Conservation (phyloP, 1,140 invertebrate genomes). For the Drosophila subpulchrella region DNA sequence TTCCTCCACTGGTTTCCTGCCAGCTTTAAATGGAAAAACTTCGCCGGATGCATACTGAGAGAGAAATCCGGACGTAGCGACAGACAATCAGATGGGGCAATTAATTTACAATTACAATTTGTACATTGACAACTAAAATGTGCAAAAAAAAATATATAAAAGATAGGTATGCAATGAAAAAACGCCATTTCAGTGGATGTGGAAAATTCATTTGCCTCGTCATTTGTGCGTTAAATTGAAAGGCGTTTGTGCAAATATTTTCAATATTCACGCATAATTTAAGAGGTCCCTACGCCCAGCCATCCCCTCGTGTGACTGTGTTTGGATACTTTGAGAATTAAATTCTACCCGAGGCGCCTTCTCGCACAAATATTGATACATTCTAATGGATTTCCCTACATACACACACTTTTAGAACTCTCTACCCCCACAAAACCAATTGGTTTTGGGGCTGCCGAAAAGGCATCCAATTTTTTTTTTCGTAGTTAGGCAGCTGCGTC, state of each 20-base stretch:
- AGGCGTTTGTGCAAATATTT: slow-evolving; percentile 77
- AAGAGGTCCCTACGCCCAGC: slow-evolving; percentile 20
- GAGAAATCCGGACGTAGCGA: slow-evolving; percentile 16
- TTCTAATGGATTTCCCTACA: slow-evolving; percentile 77
- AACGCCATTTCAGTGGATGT: neutral
- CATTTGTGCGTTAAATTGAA: slow-evolving; percentile 63
- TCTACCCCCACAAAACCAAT: slow-evolving; percentile 19
- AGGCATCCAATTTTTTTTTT: slow-evolving; percentile 66
- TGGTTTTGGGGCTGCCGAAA: slow-evolving; percentile 58
- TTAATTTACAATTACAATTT: slow-evolving; percentile 72
- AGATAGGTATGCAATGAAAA: slow-evolving; percentile 42
- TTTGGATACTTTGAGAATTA: slow-evolving; percentile 76
- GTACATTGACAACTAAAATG: slow-evolving; percentile 17
- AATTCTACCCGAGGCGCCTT: slow-evolving; percentile 72
- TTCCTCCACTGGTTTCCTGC: slow-evolving; percentile 8
- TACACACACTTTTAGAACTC: slow-evolving; percentile 16
- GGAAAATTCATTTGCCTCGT: slow-evolving; percentile 53
- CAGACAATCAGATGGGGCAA: slow-evolving; percentile 35
- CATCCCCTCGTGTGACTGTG: slow-evolving; percentile 25
- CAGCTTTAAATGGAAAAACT: slow-evolving; percentile 52
- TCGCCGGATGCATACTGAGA: slow-evolving; percentile 25
- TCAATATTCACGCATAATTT: slow-evolving; percentile 78
- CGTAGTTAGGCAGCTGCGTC: slow-evolving; percentile 78
- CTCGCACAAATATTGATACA: slow-evolving; percentile 81
- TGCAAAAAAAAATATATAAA: slow-evolving; percentile 3